Evolutionary conservation across 2,113 vertebrate species (phyloP).

Genomic region (Etia nguti): DNA sequence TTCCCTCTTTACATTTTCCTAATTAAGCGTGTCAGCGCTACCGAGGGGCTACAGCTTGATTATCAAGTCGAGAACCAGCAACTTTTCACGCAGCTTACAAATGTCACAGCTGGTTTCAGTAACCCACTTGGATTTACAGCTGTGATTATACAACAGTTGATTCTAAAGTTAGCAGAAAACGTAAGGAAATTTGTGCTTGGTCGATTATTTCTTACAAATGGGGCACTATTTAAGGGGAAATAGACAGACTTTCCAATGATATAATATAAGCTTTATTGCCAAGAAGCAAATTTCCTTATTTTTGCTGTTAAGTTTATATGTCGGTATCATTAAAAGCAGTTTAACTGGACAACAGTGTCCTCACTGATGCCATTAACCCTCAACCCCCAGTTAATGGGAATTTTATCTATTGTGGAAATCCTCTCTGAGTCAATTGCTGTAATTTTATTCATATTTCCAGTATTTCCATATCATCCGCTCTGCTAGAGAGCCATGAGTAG

Average conservation of each 20-base stretch:
- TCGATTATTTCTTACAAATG: background rate
- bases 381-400: background rate
- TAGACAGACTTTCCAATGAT: background rate
- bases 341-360: background rate
- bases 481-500: background rate
- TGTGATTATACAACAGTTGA: background rate
- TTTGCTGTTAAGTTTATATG: background rate
- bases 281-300: background rate
- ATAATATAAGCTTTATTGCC: background rate
- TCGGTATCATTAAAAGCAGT: background rate
- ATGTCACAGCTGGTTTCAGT: background rate
- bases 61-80: background rate
- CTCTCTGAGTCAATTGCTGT: background rate
- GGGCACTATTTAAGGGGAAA: background rate
- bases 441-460: conserved; percentile 1
- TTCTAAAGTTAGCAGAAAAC: background rate
- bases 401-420: conserved; percentile 14
- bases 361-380: background rate
- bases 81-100: background rate
- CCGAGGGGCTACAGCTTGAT: background rate
- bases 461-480: background rate
- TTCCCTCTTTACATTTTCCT: background rate
- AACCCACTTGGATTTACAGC: background rate
- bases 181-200: background rate
- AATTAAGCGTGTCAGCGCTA: conserved; percentile 26